Base-by-base conservation (phyloP, 2,797 vertebrate genomes). In the Sternarchorhynchus goeldii region DNA sequence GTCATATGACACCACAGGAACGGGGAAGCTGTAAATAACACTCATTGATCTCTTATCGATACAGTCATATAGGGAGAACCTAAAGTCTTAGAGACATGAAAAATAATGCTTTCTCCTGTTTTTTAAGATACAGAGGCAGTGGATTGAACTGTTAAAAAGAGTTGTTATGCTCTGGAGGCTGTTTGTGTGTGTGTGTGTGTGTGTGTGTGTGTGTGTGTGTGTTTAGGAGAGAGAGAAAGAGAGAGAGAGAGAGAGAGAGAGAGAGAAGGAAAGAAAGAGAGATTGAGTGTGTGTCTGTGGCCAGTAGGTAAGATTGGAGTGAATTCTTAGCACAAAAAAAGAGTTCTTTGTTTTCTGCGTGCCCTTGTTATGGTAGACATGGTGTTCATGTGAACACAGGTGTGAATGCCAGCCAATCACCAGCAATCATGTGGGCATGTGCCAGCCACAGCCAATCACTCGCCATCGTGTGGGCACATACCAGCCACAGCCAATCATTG, bases 331-430 rank as follows among this genome's bases (percentile, higher is more conserved):
- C 79, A 85, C 86, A 88, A 89, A 89, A 83, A 75, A 83, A 87
- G 91, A 89, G 25, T 92, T 90, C 87, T 57, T 10, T 86, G 88
- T 90, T 90, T 87, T 83, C 86, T 92, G 89, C 86, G 90, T 90
- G 90, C 90, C 91, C 92, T 93, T 90, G 91, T 93, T 93, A 92
- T 86, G 79, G 79, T 85, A 89, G 91, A 93, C 92, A 92, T 92
- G 91, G 86, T 86, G 86, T 89, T 89, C 81, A 82, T 88, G 83
- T 79, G 86, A 85, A 88, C 92, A 93, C 90, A 89, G 85, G 83
- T 50, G 45, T 50, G 10, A 50, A 50, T 50, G 1, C 3, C 45
- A 25, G 25, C 25, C 25, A 25, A 25, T 25, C 25, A 25, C 25
- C 1, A 25, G 25, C 25, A 25, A 25, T 25, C 25, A 25, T 25